Conservation (phyloP, 2,888 invertebrate genomes). For the Ophioninae sp. region DNA sequence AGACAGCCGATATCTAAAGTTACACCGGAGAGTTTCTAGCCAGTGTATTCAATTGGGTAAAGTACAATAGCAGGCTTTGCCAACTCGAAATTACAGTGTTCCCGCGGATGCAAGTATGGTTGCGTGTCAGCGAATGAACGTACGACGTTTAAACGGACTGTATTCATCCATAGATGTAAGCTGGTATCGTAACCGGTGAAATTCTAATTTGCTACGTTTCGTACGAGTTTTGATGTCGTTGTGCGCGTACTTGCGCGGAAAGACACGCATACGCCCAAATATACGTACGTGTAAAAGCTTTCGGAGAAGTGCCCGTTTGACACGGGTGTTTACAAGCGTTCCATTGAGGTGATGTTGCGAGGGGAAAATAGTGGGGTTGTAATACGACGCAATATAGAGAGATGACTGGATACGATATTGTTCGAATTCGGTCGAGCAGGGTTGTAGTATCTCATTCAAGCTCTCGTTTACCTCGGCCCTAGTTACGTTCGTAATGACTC, state of each 20-base stretch:
- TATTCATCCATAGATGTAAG: background rate
- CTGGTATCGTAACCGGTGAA: conserved; percentile 17
- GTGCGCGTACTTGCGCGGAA: background rate
- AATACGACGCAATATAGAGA: conserved; percentile 19
- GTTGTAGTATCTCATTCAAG: background rate
- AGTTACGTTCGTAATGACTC: conserved; percentile 28
- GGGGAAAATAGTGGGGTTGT: conserved; percentile 15
- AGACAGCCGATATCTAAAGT: background rate
- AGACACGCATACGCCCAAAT: background rate
- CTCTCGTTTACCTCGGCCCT: background rate
- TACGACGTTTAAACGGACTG: background rate
- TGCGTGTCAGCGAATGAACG: conserved; percentile 7
- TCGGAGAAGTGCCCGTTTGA: conserved; percentile 46
- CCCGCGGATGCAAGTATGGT: background rate
- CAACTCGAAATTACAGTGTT: conserved; percentile 19
- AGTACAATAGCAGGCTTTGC: conserved; percentile 7
- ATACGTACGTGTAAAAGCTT: conserved; percentile 16
- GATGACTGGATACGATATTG: conserved; percentile 38
- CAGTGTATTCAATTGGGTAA: background rate
- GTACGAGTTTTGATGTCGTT: conserved; percentile 15
- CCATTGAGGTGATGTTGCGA: conserved; percentile 30
- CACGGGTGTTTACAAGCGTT: conserved; percentile 51
- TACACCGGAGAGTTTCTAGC: background rate
- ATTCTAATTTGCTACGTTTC: conserved; percentile 38
- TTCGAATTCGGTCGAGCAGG: conserved; percentile 31